These are phyloP conservation scores for Fratercula arctica DNA, from an alignment of 2,797 vertebrate genomes.

Conservation along the genomic window DNA sequence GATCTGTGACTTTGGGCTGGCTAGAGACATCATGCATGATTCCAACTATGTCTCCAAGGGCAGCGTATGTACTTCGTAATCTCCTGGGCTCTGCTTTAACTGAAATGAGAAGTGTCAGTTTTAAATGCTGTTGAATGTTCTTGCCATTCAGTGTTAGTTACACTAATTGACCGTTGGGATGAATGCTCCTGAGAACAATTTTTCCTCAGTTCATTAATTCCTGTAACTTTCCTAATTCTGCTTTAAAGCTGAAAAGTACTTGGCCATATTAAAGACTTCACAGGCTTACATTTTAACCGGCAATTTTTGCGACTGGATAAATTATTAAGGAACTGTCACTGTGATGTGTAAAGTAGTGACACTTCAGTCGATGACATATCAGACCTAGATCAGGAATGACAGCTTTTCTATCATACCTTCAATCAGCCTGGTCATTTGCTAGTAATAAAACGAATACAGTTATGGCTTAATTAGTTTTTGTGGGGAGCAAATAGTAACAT, in stretches of 20 bases:
- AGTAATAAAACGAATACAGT: neutral
- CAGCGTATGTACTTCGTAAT: slow-evolving; percentile 84
- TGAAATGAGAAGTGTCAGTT: neutral
- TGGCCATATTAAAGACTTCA: neutral
- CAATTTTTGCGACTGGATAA: neutral
- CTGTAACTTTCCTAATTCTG: neutral
- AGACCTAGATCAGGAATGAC: neutral
- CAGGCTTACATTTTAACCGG: neutral
- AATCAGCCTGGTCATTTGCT: neutral
- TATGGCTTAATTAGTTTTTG: neutral
- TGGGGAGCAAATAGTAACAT: neutral
- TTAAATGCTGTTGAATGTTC: neutral
- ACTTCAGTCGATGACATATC: neutral
- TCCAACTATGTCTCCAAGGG: slow-evolving; percentile 99
- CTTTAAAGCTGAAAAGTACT: neutral
- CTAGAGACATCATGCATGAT: slow-evolving; percentile 99
- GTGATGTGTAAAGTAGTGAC: neutral
- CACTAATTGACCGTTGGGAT: neutral
- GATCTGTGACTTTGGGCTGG: slow-evolving; percentile 98
- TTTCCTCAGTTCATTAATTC: slow-evolving; percentile 18
- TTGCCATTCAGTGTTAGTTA: neutral
- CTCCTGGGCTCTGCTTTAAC: neutral
- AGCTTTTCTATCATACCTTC: neutral
- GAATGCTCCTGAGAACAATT: neutral
- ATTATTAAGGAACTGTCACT: neutral